These are phyloP conservation scores for Tachina fera DNA, from an alignment of 2,888 invertebrate genomes.

Conservation along the genomic window DNA sequence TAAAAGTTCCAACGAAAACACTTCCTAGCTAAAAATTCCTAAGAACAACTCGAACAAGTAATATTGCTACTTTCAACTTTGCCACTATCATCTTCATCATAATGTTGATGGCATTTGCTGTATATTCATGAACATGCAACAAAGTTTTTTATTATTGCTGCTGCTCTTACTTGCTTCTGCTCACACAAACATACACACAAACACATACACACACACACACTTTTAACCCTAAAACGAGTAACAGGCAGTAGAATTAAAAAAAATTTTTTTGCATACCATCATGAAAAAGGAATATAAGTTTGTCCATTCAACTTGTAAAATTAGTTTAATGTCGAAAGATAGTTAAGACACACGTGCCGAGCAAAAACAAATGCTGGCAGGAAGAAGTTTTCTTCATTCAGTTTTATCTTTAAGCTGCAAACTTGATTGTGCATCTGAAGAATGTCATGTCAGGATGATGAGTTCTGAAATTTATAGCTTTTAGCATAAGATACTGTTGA, in stretches of 20 bases:
- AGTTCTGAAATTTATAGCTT: not conserved
- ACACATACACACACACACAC: not conserved
- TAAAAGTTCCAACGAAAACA: not conserved
- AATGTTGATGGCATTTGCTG: slow-evolving; percentile 10
- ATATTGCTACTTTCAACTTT: slow-evolving; percentile 41
- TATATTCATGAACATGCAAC: slow-evolving; percentile 38
- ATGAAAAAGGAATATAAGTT: slow-evolving; percentile 4
- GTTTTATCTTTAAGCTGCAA: not conserved
- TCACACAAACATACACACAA: not conserved
- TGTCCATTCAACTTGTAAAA: slow-evolving; percentile 27
- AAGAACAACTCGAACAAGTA: slow-evolving; percentile 29
- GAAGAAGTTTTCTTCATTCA: slow-evolving; percentile 25
- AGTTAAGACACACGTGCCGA: not conserved
- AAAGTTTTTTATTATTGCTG: not conserved
- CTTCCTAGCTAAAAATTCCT: not conserved
- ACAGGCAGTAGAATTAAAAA: too few relatives aligned
- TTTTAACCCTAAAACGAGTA: not conserved
- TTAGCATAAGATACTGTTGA: not conserved
- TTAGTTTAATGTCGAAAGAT: slow-evolving; percentile 20
- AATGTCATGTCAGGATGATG: slow-evolving; percentile 12
- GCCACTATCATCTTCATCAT: slow-evolving; percentile 31
- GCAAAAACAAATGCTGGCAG: not conserved
- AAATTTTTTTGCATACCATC: not conserved
- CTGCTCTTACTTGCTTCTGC: not conserved
- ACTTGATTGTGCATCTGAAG: slow-evolving; percentile 14